phyloP scores from a whole-genome alignment of 2,888 invertebrate genomes.

The Acrobeloides nanus region DNA sequence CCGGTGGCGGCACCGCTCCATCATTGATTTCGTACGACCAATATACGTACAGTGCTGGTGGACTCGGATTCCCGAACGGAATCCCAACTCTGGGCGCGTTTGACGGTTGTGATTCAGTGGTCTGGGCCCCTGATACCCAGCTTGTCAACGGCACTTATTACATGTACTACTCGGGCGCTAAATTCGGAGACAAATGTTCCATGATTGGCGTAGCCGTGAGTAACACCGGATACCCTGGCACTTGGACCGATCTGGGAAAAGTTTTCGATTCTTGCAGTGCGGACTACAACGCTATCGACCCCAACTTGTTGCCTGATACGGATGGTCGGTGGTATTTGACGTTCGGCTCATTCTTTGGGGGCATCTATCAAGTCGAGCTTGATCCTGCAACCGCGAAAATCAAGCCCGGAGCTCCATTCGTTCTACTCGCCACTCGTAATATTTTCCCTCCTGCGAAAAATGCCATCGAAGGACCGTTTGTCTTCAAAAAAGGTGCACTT shows the following conservation, averaged over 20 bases:
- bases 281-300: conserved; percentile 12
- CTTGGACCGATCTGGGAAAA: neutral
- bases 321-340: conserved; percentile 10
- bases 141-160: too few relatives aligned
- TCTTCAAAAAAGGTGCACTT: conserved; percentile 7
- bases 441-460: neutral
- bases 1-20: too few relatives aligned
- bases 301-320: conserved; percentile 11
- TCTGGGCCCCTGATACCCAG: too few relatives aligned
- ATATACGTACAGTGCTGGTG: too few relatives aligned
- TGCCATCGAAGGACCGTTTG: conserved; percentile 7
- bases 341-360: conserved; percentile 8
- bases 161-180: too few relatives aligned
- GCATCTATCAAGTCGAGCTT: conserved; percentile 11
- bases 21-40: too few relatives aligned
- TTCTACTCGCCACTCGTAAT: conserved; percentile 1
- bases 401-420: neutral
- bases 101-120: too few relatives aligned
- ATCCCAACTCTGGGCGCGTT: too few relatives aligned
- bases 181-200: too few relatives aligned
- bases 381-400: conserved; percentile 1
- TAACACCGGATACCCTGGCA: conserved; percentile 9
- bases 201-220: conserved; percentile 9
- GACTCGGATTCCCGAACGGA: too few relatives aligned
- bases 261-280: neutral